Base-by-base conservation (phyloP, 2,113 vertebrate genomes). In the Eptesicus fuscus region DNA sequence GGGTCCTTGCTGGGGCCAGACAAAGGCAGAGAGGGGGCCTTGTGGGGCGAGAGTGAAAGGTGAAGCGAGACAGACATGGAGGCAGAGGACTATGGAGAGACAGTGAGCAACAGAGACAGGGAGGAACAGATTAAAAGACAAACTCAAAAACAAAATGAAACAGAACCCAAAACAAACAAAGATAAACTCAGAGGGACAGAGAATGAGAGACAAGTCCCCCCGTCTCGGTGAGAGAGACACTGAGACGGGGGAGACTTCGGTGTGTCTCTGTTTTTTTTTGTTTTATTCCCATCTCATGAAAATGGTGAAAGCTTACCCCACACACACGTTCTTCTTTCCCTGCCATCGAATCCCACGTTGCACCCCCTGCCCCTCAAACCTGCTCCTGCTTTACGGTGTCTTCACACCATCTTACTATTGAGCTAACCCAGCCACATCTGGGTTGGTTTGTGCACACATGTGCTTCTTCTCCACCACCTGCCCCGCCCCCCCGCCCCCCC, bases 401-500 rank as follows among this genome's bases (percentile, higher is more conserved):
- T 44, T 37, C 32, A 44, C 5, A 16, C 32, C 65, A 2, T 13
- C 42, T 69, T n/a, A 25, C 71, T 47, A 20, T 10, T 35, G 47
- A 37, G 37, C 61, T 18, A 61, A 44, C 23, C 14, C 65, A 37
- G 22, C 22, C 20, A 3, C 10, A 13, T 10, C n/a, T n/a, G 30
- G 59, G 35, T n/a, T 28, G 16, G 51, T 23, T 11, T 23, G 17
- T 12, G 22, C 9, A 30, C 40, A 17, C 0, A 0, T 1, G 2
- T 7, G 7, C 6, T 9, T 23, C 25, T 5, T 16, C 8, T 11
- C 42, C n/a, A n/a, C n/a, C n/a, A n/a, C n/a, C n/a, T n/a, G n/a
- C n/a, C n/a, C n/a, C n/a, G n/a, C 8, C 9, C 49, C 1, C 49
- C 49, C 49, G 12, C 3, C 49, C 4, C 14, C 9, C 16, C 14